These are phyloP conservation scores for Podarcis raffonei DNA, from an alignment of 2,113 vertebrate genomes.

Conservation along the genomic window DNA sequence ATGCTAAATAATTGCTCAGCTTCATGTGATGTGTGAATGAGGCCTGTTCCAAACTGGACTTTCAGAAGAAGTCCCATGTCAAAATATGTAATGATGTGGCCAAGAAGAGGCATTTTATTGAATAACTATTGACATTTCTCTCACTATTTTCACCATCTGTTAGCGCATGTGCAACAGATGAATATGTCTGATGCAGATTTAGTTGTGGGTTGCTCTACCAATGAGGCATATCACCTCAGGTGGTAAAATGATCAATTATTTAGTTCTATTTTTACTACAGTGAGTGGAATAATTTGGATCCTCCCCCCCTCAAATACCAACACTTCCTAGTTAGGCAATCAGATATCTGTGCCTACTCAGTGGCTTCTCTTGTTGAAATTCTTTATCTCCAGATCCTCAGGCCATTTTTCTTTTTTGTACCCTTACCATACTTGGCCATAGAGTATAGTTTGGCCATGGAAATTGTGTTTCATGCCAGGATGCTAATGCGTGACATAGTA, in stretches of 20 bases:
- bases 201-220: background rate
- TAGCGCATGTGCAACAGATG: background rate
- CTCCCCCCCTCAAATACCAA: background rate
- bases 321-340: background rate
- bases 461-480: background rate
- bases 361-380: too few relatives aligned
- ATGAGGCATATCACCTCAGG: background rate
- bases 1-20: too few relatives aligned
- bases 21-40: too few relatives aligned
- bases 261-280: background rate
- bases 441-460: background rate
- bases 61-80: background rate
- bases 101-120: background rate
- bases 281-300: background rate
- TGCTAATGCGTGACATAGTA: background rate
- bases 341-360: background rate
- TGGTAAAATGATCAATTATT: background rate
- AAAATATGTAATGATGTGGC: background rate
- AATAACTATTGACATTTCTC: background rate
- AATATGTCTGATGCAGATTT: background rate
- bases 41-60: background rate
- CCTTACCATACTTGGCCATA: too few relatives aligned
- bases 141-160: background rate
- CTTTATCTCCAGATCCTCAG: background rate
- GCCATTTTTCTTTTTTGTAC: too few relatives aligned